phyloP scores from a whole-genome alignment of 2,797 vertebrate genomes.

The Parotocinclus haroldoi region DNA sequence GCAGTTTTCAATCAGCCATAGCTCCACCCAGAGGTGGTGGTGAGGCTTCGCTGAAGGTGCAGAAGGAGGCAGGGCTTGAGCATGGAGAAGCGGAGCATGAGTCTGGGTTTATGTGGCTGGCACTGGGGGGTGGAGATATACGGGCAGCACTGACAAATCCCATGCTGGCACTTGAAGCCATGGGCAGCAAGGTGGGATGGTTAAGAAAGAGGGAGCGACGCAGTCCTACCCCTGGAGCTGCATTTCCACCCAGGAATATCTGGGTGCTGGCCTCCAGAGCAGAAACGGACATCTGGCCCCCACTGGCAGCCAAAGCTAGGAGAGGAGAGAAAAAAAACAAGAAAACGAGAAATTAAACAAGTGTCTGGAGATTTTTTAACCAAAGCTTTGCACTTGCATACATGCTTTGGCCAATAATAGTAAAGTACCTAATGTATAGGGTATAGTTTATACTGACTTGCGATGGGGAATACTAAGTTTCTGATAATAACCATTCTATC shows the following conservation, averaged over 20 bases:
- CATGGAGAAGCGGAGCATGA: conserved; percentile 72
- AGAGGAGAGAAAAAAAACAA: conserved; percentile 7
- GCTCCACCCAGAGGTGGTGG: conserved; percentile 76
- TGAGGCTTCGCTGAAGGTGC: conserved; percentile 73
- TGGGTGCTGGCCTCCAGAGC: conserved; percentile 78
- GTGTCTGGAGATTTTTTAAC: neutral
- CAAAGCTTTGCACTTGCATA: neutral
- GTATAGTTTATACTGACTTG: no score
- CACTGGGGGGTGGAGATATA: conserved; percentile 55
- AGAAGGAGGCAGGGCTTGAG: conserved; percentile 80
- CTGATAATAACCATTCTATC: no score
- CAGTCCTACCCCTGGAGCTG: conserved; percentile 67
- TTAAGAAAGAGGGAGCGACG: conserved; percentile 84
- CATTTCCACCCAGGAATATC: conserved; percentile 76
- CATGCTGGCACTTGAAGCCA: conserved; percentile 65
- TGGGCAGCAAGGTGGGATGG: conserved; percentile 77
- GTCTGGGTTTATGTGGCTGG: conserved; percentile 72
- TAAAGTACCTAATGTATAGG: no score
- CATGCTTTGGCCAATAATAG: neutral
- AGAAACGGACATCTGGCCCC: conserved; percentile 81
- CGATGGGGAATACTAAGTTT: no score
- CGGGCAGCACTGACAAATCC: conserved; percentile 70
- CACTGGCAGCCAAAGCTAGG: conserved; percentile 81
- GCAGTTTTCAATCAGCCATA: conserved; percentile 74
- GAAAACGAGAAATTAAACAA: neutral